A percentile compares a stretch with the other conserved stretches of the same genome.
Evolutionary conservation across 2,113 vertebrate genomes (phyloP).

Genomic region (Numenius arquata): DNA sequence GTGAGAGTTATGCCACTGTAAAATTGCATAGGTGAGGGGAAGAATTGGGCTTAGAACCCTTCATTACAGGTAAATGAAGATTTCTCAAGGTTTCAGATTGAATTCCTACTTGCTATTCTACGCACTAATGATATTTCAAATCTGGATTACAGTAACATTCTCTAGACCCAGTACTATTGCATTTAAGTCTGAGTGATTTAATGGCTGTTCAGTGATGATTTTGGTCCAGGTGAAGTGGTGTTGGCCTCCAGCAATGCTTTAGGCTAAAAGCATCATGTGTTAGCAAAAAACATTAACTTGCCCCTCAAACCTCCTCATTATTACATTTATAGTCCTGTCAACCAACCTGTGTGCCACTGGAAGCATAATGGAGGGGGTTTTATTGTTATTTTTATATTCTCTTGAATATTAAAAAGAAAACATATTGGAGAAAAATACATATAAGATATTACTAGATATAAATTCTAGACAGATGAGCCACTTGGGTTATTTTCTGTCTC

Average conservation of each 20-base stretch:
- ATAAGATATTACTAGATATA: conserved; percentile 18
- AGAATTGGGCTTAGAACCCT: not conserved
- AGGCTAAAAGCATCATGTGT: conserved; percentile 66
- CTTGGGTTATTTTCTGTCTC: conserved; percentile 15
- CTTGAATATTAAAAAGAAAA: conserved; percentile 48
- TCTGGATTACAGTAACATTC: conserved; percentile 36
- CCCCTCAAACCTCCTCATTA: conserved; percentile 68
- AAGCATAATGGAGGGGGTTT: not conserved
- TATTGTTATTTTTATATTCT: conserved; percentile 57
- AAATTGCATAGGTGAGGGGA: not conserved
- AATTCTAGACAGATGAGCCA: conserved; percentile 31
- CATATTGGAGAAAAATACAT: conserved; percentile 1
- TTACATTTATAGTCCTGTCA: conserved; percentile 70
- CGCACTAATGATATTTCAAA: not conserved
- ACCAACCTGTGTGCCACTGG: conserved; percentile 2
- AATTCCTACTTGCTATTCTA: not conserved
- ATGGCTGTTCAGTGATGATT: conserved; percentile 61
- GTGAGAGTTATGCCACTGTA: not conserved
- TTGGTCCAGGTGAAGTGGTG: conserved; percentile 53
- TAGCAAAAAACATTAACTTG: conserved; percentile 64
- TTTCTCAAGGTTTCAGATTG: not conserved
- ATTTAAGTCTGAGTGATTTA: conserved; percentile 64
- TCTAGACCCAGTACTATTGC: conserved; percentile 52
- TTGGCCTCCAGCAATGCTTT: conserved; percentile 75
- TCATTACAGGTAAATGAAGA: conserved; percentile 20